Evolutionary conservation across 2,888 invertebrate genomes (phyloP), one percentile per base, ranked within the genome.

Genomic region (Belgica antarctica): DNA sequence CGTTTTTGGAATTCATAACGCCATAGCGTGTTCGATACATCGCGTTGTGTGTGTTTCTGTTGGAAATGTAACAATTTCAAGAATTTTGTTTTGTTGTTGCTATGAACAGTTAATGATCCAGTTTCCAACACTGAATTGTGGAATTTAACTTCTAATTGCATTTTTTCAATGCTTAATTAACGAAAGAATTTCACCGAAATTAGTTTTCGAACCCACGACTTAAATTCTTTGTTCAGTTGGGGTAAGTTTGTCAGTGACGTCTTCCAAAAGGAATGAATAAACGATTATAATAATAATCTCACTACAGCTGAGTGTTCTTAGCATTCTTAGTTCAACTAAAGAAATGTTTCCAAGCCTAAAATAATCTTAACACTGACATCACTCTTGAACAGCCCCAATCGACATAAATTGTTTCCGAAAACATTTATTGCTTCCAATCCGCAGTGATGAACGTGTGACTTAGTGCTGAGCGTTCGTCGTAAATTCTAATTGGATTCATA

Each of bases 1-100:
- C 70, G 70, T 41, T 70, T 61, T 27, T 12, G 15, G 70, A 70
- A 70, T 70, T 24, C 15, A 65, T 12, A 34, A 62, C 2, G 24
- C 61, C 12, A 57, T 24, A 34, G 2, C 1, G 15, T 34, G 2
- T n/a, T 12, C n/a, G 31, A 19, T 3, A 62, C n/a, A 27, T 34
- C 31, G 1, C 10, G n/a, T 57, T 31, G 34, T 12, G 5, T 31
- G 34, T 31, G 5, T 5, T 31, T 31, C 34, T 5, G 5, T 31
- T 31, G 34, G 12, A 5, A 8, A 12, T 8, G 34, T 31, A 8
- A 8, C 12, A 31, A 8, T 31, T 31, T 8, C 5, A 31, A 31
- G 12, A 5, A 31, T 31, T 5, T 3, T 8, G 52, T 17, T 52
- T 3, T 22, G 17, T n/a, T 52, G 22, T 22, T 22, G 17, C 52